These are phyloP conservation scores for Colinus virginianus DNA, from an alignment of 2,113 vertebrate genomes.

Conservation along the genomic window DNA sequence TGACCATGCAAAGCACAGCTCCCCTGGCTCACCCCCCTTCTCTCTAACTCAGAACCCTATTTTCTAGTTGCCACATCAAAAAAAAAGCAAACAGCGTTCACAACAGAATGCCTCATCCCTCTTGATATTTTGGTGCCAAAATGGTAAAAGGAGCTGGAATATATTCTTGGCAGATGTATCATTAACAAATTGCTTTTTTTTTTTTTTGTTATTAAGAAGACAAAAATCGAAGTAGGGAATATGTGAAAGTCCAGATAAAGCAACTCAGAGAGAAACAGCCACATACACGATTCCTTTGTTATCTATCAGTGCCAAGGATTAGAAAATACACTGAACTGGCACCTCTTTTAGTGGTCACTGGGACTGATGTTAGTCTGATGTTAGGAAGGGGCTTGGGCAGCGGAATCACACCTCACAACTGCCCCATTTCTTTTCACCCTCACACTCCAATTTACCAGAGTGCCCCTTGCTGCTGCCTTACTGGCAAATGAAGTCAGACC, in stretches of 20 bases:
- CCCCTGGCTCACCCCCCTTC: background rate
- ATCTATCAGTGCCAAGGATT: background rate
- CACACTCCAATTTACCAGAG: constrained; percentile 19
- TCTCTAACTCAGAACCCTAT: background rate
- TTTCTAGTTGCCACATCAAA: constrained; percentile 17
- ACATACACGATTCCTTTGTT: background rate
- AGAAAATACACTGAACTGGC: background rate
- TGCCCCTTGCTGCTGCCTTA: background rate
- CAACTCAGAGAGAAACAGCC: background rate
- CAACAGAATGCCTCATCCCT: constrained; percentile 25
- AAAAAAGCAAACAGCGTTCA: constrained; percentile 15
- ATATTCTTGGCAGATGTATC: constrained; percentile 25
- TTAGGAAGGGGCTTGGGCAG: background rate
- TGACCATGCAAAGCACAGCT: background rate
- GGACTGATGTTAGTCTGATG: background rate
- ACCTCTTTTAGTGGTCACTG: background rate
- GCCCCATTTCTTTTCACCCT: constrained; percentile 25
- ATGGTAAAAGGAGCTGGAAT: constrained; percentile 32
- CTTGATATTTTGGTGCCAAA: constrained; percentile 26
- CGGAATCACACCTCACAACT: background rate
- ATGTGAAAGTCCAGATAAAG: background rate
- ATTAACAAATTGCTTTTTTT: background rate
- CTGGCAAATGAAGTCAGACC: background rate
- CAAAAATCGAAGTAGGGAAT: constrained; percentile 2
- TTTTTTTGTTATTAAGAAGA: background rate